Base-by-base conservation (phyloP, 53 echinoderm and acorn worm species). In the Luidia sarsii region DNA sequence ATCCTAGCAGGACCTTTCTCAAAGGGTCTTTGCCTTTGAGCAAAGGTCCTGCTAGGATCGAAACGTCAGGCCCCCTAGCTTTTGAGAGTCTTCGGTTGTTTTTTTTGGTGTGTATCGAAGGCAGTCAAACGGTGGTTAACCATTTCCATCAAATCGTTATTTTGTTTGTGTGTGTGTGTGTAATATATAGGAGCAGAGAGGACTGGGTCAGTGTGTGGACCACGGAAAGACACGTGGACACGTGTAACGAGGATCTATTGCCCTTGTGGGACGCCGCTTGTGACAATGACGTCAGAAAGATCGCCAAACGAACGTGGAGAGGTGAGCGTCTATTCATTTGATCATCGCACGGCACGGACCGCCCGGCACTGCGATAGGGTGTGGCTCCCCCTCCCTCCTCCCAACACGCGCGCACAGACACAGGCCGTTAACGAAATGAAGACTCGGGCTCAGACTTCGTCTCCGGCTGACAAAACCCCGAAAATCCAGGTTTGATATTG, bases 241-340 rank as follows among this genome's bases (percentile, higher is more conserved):
- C 48, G 48, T 83, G 83, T 70, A 83, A 82, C 30, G 83, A 70
- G 45, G 59, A 70, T 33, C 71, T 83, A 20, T 22, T 61, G 35
- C 70, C 83, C 24, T 18, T 83, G 48, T 49, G 69, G 60, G 70
- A 70, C 57, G 48, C 57, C 49, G 83, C 83, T 2, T 83, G 83
- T 61, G 54, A 69, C 41, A 46, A 83, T 57, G 83, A 83, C 50
- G 57, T 83, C 54, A 57, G 83, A 28, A 83, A 83, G 70, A 70
- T 82, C 29, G 54, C 19, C 10, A 83, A 83, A 83, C 4, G 82
- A 34, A 45, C 70, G 11, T 59, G 59, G 48, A 30, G 8, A 72
- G 72, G 72, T 72, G 34, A 70, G 39, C 6, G 11, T 41, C 41
- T 11, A 41, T 41, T n/a, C n/a, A n/a, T n/a, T n/a, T n/a, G n/a